Percentiles rank a stretch among this genome's conserved stretches.
Conservation (phyloP, 2,888 invertebrate genomes). For the Lasioglossum villosulum region DNA sequence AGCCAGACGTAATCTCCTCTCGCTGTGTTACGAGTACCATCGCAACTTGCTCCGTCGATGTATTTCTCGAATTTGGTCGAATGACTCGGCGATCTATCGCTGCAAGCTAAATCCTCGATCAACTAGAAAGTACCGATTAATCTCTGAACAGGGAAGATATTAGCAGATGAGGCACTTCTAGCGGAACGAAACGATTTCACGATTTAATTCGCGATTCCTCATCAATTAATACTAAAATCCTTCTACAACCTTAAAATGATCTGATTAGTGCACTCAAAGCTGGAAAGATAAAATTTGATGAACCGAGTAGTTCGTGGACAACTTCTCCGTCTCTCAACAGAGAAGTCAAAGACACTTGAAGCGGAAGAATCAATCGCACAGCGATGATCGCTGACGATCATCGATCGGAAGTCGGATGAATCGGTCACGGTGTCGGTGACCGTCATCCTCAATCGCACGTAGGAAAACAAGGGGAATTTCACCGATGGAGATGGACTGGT, state of each 20-base stretch:
- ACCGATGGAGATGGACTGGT: not conserved
- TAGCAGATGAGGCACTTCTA: no score
- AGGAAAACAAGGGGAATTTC: not conserved
- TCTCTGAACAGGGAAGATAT: not conserved
- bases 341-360: not conserved
- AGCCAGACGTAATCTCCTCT: constrained; percentile 33
- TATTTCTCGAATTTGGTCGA: not conserved
- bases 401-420: not conserved
- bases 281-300: not conserved
- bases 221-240: not conserved
- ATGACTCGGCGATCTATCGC: not conserved
- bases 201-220: not conserved
- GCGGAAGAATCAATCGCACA: not conserved
- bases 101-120: not conserved
- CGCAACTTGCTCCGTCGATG: constrained; percentile 7
- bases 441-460: not conserved
- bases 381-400: not conserved
- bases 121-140: not conserved
- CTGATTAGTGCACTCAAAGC: not conserved
- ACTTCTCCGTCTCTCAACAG: not conserved
- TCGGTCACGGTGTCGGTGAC: constrained; percentile 6
- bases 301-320: not conserved
- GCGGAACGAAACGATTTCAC: not conserved
- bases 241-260: not conserved
- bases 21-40: constrained; percentile 29